Base-by-base conservation (phyloP, 1,140 invertebrate species). In the Liolophura sinensis region DNA sequence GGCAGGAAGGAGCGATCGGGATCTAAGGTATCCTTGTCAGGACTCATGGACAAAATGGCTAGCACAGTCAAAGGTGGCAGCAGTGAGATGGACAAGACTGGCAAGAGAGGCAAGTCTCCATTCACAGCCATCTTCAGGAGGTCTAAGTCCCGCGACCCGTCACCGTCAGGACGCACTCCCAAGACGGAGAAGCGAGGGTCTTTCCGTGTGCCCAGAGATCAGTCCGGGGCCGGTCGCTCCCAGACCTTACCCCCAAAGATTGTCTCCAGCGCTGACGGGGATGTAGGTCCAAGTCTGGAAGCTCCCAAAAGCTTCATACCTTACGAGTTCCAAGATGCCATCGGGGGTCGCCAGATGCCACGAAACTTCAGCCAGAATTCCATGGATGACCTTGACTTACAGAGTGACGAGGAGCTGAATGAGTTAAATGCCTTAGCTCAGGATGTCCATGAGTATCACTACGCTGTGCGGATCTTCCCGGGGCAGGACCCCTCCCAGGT, bases 391-490 rank as follows among this genome's bases (percentile, higher is more conserved):
- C 49, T 58, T 55, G 49, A 61, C 48, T 22, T 40, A 55, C 63
- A 75, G 18, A 78, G 79, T 7, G 81, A 82, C 27, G 68, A 70
- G 16, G 81, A 82, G 55, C 64, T 78, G 1, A 70, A 67, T 31
- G 82, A 84, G 60, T 64, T 85, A 24, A 78, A 81, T 68, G 78
- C 79, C 1, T 73, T 81, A 57, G 75, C 98, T 48, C 96, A 95
- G 79, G 85, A 96, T 12, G 95, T 98, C 77, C 96, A 99, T 81
- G 97, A 99, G 85, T 99, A 98, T 84, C 98, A 96, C 85, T 99
- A 97, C 78, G 95, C 94, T 20, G 86, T 91, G 15, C 82, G 95
- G 60, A 93, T 98, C 60, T 98, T 87, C 72, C 95, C 96, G 50
- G 96, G 96, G 60, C 97, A 99, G 86, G 97, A 99, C 84, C 0